Evolutionary conservation across 2,113 vertebrate genomes (phyloP), one percentile per base, ranked within the genome.

Genomic region (Hiodon tergisus): DNA sequence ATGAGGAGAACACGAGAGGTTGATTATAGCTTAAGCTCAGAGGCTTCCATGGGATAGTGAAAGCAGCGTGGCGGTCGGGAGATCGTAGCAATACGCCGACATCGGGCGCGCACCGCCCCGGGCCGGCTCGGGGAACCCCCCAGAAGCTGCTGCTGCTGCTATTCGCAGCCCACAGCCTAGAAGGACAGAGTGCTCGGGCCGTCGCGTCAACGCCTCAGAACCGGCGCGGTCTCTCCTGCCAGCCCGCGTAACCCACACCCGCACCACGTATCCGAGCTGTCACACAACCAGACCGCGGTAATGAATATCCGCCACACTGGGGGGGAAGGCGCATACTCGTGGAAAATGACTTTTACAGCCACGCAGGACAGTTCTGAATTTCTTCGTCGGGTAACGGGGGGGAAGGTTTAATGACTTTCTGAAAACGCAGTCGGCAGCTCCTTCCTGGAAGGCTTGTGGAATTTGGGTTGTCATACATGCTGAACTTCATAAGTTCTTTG

Each of bases 131-230:
- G 31, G 10, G 3, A 2, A 50, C 46, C 9, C 9, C 66, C 0
- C 55, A 3, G 46, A 78, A 59, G 69, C 8, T 31, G 31, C 31
- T 31, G 31, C 31, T 31, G 31, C 31, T 4, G 52, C 74, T 51
- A 73, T 73, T 69, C 74, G 57, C 51, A 66, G 69, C 13, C 48
- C 68, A 60, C 52, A 72, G 69, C 67, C 70, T n/a, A 61, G 74
- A 8, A 74, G 67, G 76, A 57, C 51, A 67, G 52, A 61, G 53
- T 46, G 50, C 59, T 47, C 47, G 57, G 69, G 9, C 55, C 50
- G 76, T 67, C 67, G 46, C 8, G 47, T 67, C 53, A 54, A 6
- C 50, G 70, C 52, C 65, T 53, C 52, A 51, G 31, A 55, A 70
- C 52, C 16, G 68, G n/a, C 7, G 52, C 14, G 7, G 31, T 52